Conservation (phyloP, 2,113 vertebrate species). For the Stomatorhinus ivindoensis region DNA sequence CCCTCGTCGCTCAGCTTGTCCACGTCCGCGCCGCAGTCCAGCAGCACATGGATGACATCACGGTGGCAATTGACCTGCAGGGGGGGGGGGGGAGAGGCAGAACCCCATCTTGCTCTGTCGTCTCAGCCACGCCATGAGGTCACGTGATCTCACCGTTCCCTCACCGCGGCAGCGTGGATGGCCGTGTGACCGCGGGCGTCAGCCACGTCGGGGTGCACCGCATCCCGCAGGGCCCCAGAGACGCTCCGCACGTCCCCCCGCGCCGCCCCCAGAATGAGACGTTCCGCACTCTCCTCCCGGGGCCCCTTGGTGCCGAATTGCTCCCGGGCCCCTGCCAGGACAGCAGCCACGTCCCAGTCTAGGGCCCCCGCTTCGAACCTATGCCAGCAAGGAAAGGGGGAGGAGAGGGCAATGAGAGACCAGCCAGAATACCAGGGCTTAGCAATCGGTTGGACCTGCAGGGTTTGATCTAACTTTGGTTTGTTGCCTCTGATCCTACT, state of each 20-base stretch:
- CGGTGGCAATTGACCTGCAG: constrained; percentile 61
- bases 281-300: constrained; percentile 59
- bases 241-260: constrained; percentile 54
- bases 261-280: constrained; percentile 61
- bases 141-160: constrained; percentile 12
- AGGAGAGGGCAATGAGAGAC: neutral
- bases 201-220: constrained; percentile 61
- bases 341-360: constrained; percentile 54
- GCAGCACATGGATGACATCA: constrained; percentile 63
- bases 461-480: neutral
- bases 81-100: neutral
- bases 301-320: constrained; percentile 60
- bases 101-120: neutral
- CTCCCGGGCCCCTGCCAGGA: constrained; percentile 54
- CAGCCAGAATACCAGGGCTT: neutral
- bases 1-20: constrained; percentile 69
- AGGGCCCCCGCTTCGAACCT: constrained; percentile 39
- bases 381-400: neutral
- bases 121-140: neutral
- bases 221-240: constrained; percentile 45
- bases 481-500: neutral
- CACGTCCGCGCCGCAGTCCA: constrained; percentile 72
- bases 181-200: constrained; percentile 64
- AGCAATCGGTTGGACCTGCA: neutral
- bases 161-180: constrained; percentile 72